Evolutionary conservation across 1,140 invertebrate genomes (phyloP), one percentile per base, ranked within the genome.

Genomic region (Rhagoletis zephyria): DNA sequence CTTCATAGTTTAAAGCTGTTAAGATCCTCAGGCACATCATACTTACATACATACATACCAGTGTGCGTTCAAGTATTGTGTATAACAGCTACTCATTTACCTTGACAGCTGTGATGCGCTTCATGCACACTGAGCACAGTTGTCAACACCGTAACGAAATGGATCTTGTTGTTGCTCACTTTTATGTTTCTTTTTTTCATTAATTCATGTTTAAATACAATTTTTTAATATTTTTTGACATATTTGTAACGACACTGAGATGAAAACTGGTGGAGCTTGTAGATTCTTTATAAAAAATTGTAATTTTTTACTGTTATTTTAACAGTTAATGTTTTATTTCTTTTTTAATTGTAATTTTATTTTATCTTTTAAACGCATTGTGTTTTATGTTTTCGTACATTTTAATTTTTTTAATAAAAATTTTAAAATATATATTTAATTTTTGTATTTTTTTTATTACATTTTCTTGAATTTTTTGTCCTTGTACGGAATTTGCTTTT

Each of bases 101-200:
- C 74, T 81, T 81, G 74, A 81, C 74, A 81, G 74, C 74, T 81
- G 74, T 81, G 74, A 81, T 81, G 74, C 48, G 74, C 74, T 81
- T 81, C 74, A 81, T 81, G 74, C 74, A 81, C 74, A 51, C 48
- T 81, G 74, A 56, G 16, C 74, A 81, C 74, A 81, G 74, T 81
- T 81, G 48, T 81, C 74, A 81, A 81, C 74, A 81, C 45, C 45
- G 48, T 56, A 81, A 30, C 12, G 74, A 56, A 56, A 81, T 81
- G 74, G 16, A 81, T 81, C 74, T 59, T 56, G 74, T 56, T 2
- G 64, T 74, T 30, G 16, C 45, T 9, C 48, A 12, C 30, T 56
- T 56, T 81, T 51, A 56, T 56, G 5, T 56, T 81, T 81, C 7
- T 81, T 81, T 5, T 7, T 81, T 45, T 16, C 12, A 40, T 7